phyloP scores from a whole-genome alignment of 2,113 vertebrate genomes.

The Sylvietta virens region DNA sequence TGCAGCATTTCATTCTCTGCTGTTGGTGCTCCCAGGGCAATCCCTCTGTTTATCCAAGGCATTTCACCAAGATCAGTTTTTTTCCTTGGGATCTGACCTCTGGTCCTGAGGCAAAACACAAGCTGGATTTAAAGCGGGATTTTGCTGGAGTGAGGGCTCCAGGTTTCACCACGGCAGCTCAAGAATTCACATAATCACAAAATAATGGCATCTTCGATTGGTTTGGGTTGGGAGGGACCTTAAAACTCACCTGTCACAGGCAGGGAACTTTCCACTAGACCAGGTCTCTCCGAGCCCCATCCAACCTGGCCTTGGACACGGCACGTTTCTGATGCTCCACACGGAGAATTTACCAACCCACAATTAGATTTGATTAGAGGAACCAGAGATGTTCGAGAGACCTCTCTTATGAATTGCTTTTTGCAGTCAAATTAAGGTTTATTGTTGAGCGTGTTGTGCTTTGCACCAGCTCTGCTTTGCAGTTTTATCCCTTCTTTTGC shows the following conservation, averaged over 20 bases:
- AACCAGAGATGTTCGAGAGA: background rate
- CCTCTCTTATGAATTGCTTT: background rate
- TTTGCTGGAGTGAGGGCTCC: background rate
- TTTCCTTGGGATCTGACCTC: background rate
- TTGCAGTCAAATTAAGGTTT: background rate
- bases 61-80: background rate
- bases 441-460: background rate
- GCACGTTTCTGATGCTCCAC: fast-evolving
- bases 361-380: background rate
- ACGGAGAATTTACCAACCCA: background rate
- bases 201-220: background rate
- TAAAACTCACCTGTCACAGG: background rate
- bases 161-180: background rate
- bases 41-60: background rate
- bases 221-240: background rate
- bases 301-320: background rate
- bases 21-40: background rate
- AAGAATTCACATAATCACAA: background rate
- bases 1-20: background rate
- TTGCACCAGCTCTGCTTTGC: background rate
- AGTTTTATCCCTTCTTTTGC: background rate
- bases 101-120: background rate
- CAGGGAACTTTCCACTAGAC: background rate
- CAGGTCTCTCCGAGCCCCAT: background rate
- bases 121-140: background rate